These are phyloP conservation scores for Chironex yamaguchii DNA, from an alignment of 30 jellyfish, hydroid and myxozoan genomes.

Conservation along the genomic window DNA sequence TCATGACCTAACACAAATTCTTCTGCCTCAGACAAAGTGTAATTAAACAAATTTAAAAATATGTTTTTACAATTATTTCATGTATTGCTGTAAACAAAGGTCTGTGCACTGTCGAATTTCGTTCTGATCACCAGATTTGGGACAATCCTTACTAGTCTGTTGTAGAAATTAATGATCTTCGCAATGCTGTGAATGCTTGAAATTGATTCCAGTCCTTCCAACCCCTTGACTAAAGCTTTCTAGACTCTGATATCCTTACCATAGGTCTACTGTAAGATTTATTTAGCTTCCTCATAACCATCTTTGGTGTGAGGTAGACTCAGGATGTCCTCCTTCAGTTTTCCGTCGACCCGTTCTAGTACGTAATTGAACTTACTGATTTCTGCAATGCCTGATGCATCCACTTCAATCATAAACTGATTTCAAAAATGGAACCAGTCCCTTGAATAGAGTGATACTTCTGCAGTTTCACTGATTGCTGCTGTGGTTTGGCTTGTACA, in stretches of 20 bases:
- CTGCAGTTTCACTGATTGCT: constrained; percentile 59
- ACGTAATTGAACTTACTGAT: constrained; percentile 49
- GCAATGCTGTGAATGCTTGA: background rate
- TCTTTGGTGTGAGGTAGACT: background rate
- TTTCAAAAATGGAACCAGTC: constrained; percentile 80
- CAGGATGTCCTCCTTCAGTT: constrained; percentile 5
- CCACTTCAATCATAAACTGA: constrained; percentile 58
- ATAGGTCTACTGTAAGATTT: background rate
- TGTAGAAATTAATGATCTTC: background rate
- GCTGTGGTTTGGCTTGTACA: constrained; percentile 14
- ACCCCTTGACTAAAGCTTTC: background rate
- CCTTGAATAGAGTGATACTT: constrained; percentile 58
- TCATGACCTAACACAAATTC: too few relatives aligned
- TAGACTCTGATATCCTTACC: constrained; percentile 5
- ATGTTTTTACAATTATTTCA: too few relatives aligned
- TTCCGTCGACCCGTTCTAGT: constrained; percentile 27
- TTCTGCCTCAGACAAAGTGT: too few relatives aligned
- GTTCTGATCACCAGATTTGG: background rate
- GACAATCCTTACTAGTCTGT: constrained; percentile 6
- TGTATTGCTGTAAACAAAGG: too few relatives aligned
- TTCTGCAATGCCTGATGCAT: constrained; percentile 58
- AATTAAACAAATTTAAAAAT: too few relatives aligned
- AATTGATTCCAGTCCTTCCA: background rate
- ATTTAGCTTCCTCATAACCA: constrained; percentile 2
- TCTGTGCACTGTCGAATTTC: constrained; percentile 4